These are phyloP conservation scores for Sander vitreus DNA, from an alignment of 2,113 vertebrate species.

Conservation along the genomic window DNA sequence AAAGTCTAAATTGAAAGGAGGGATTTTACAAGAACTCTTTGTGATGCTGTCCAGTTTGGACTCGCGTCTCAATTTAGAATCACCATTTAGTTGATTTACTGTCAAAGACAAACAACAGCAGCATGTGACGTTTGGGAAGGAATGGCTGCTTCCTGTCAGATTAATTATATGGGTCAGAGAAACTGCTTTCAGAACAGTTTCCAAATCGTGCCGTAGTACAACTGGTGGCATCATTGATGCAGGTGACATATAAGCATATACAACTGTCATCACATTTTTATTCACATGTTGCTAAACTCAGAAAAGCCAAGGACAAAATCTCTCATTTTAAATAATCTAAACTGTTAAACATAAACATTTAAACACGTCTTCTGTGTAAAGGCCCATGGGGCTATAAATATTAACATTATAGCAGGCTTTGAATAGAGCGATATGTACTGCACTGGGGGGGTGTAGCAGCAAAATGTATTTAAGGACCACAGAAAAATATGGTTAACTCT, in stretches of 20 bases:
- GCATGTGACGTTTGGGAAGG: neutral
- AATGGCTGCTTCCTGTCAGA: constrained; percentile 4
- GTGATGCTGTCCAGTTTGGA: neutral
- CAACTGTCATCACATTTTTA: neutral
- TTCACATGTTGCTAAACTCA: neutral
- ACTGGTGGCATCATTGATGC: neutral
- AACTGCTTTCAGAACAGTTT: constrained; percentile 6
- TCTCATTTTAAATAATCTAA: neutral
- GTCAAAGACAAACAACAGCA: neutral
- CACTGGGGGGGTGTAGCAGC: no score
- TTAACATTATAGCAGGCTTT: no score
- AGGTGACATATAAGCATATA: neutral
- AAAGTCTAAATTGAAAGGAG: neutral
- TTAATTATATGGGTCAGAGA: constrained; percentile 23
- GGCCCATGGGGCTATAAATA: no score
- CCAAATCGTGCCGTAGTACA: neutral
- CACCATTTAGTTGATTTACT: constrained; percentile 1
- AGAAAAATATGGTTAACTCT: no score
- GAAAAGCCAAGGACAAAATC: neutral
- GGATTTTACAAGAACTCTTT: neutral
- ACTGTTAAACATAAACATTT: neutral
- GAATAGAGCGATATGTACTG: no score
- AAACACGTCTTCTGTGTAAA: no score
- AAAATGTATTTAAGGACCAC: no score
- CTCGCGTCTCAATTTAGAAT: neutral